Conservation (phyloP, 1,140 invertebrate genomes). For the Battus philenor region DNA sequence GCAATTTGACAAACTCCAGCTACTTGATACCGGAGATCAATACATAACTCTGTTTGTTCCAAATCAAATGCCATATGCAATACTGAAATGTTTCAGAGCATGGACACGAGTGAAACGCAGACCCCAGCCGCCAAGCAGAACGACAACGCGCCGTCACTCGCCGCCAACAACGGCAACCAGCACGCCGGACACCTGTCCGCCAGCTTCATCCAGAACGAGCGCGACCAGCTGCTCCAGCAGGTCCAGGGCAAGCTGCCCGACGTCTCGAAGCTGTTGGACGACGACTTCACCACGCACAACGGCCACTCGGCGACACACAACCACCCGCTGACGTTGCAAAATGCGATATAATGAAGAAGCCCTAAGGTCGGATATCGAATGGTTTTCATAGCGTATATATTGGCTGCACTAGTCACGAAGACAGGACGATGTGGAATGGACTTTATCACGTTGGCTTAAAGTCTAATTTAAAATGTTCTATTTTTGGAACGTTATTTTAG, state of each 20-base stretch:
- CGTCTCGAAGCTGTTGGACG: conserved; percentile 30
- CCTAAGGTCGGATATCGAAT: conserved; percentile 23
- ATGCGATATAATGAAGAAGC: conserved; percentile 46
- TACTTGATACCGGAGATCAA: too few relatives aligned
- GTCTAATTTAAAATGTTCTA: too few relatives aligned
- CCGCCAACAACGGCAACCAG: conserved; percentile 21
- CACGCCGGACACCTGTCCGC: conserved; percentile 46
- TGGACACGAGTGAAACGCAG: conserved; percentile 53
- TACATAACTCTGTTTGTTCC: too few relatives aligned
- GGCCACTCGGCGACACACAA: conserved; percentile 35
- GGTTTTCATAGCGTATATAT: conserved; percentile 47
- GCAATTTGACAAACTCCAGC: too few relatives aligned
- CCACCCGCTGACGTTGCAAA: conserved; percentile 59
- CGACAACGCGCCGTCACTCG: conserved; percentile 32
- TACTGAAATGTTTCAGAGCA: conserved; percentile 37
- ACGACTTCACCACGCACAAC: conserved; percentile 63
- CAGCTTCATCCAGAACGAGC: conserved; percentile 51
- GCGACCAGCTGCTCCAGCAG: conserved; percentile 24
- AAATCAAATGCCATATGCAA: too few relatives aligned
- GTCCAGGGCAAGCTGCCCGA: conserved; percentile 22
- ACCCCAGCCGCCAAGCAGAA: conserved; percentile 26
- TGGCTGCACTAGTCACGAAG: conserved; percentile 34
- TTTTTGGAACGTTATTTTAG: too few relatives aligned
- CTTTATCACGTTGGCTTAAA: too few relatives aligned
- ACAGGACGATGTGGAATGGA: too few relatives aligned